Base-by-base conservation (phyloP, 2,797 vertebrate species). In the Chloroceryle inda region DNA sequence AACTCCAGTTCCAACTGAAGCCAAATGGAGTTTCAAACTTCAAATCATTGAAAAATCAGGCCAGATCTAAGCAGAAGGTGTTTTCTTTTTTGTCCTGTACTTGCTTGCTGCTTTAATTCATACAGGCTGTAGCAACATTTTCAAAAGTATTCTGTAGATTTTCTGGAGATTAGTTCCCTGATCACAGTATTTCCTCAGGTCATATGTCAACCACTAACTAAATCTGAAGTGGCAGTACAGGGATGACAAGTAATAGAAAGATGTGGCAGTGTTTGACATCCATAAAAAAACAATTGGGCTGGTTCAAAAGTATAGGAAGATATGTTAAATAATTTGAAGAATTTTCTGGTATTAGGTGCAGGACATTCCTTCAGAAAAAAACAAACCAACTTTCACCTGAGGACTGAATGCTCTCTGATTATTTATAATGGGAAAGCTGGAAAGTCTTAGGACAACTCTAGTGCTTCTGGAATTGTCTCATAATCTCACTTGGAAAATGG, bases 1-100 rank as follows among this genome's bases (percentile, higher is more conserved):
- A 89, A 63, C 23, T 42, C 52, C 63, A 20, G 52, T 78, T 78
- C 45, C 29, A 69, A 20, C 21, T 62, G 49, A 84, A 95, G 42
- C 58, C 63, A 86, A 86, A 73, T 26, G 22, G 63, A 76, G 24
- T 59, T 90, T 86, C 59, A 82, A 69, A 72, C 40, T 73, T 66
- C 27, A 88, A 73, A 79, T n/a, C 26, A 72, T 92, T 83, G 52
- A 64, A 92, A 93, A 91, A 74, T 77, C 40, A 74, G 49, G 13
- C 12, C 4, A n/a, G 15, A 38, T 79, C 26, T 71, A 82, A 76
- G 77, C 7, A 2, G 4, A 47, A 26, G 2, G 5, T 75, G 62
- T 69, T 67, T 12, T 85, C 20, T 80, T 77, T 67, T 42, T 19
- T 27, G 69, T 85, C 6, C 33, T 62, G 21, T 45, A 40, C 35